Evolutionary conservation across 92 coral and sea anemone genomes (phyloP), one percentile per base, ranked within the genome.

Genomic region (Siderastrea radians): DNA sequence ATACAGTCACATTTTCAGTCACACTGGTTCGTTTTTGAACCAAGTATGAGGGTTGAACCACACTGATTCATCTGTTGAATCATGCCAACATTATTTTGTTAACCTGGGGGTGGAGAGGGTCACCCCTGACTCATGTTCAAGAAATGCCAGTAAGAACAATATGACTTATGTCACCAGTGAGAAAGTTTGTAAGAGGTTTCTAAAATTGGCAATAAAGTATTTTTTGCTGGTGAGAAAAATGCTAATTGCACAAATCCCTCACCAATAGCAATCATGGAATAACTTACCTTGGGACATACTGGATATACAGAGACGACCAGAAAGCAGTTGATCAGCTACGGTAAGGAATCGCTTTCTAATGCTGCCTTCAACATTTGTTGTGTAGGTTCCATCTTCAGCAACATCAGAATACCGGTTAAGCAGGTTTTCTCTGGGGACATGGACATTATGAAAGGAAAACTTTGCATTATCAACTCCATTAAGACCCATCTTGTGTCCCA

Each of bases 401-500:
- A 94, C 98, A 86, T 94, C 95, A 43, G 98, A 94, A 80, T 83
- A 94, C 49, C 88, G 85, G 78, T 94, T 94, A 11, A 94, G 91
- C 64, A 94, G 86, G 86, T 94, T 94, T 76, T 92, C 98, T 83
- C 98, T 88, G 6, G 98, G 95, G 7, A 92, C 98, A 58, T 95
- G 90, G 4, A 94, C 98, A 83, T 94, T 94, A 55, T 89, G 88
- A 74, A 94, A 94, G 90, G 80, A 89, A 81, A 94, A 83, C 71
- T 94, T 94, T 68, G 98, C 98, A 92, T 94, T 94, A 85, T 94
- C 95, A 1, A 94, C 97, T 57, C 97, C 97, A 61, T 92, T 94
- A 75, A 94, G 78, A 19, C 97, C 97, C 95, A 94, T 94, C 77
- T 94, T 94, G 77, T 94, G 97, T 51, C 97, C 97, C 97, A 94